phyloP scores from a whole-genome alignment of 2,888 invertebrate genomes.

The Synanthedon andrenaeformis region DNA sequence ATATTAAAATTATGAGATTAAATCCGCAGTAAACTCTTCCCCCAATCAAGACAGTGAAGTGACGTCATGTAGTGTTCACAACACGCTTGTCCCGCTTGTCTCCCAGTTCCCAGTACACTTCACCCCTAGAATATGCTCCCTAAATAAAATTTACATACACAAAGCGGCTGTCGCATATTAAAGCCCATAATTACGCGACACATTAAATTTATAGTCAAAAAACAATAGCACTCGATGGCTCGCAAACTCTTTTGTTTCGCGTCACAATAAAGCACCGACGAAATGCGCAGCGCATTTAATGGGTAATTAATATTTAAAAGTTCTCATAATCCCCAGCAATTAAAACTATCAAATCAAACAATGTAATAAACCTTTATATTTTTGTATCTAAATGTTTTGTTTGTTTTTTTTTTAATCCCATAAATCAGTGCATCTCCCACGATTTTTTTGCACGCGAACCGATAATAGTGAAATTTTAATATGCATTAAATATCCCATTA shows the following conservation, averaged over 20 bases:
- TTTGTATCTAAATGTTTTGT: slow-evolving; percentile 6
- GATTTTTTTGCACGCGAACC: too few species aligned
- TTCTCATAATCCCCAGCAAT: slow-evolving; percentile 59
- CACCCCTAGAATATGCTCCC: slow-evolving; percentile 26
- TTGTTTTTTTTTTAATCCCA: background rate
- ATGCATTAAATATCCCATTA: too few species aligned
- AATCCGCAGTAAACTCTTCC: slow-evolving; percentile 1
- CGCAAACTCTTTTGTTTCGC: slow-evolving; percentile 49
- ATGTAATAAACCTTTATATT: slow-evolving; percentile 36
- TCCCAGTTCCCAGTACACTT: slow-evolving; percentile 56
- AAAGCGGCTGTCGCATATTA: slow-evolving; percentile 64
- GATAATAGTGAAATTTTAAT: too few species aligned
- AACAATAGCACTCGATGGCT: slow-evolving; percentile 46
- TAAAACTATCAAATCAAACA: slow-evolving; percentile 39
- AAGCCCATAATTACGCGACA: slow-evolving; percentile 60
- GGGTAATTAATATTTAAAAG: slow-evolving; percentile 58
- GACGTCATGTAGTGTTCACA: slow-evolving; percentile 42
- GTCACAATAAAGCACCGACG: slow-evolving; percentile 26
- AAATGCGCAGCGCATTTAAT: slow-evolving; percentile 54
- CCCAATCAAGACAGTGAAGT: slow-evolving; percentile 33
- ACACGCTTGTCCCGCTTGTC: slow-evolving; percentile 30
- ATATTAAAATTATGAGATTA: too few species aligned
- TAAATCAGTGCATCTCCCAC: background rate
- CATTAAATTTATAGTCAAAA: slow-evolving; percentile 63
- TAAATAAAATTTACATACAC: slow-evolving; percentile 57